Conservation (phyloP, 2,113 vertebrate species). For the Chroicocephalus ridibundus region DNA sequence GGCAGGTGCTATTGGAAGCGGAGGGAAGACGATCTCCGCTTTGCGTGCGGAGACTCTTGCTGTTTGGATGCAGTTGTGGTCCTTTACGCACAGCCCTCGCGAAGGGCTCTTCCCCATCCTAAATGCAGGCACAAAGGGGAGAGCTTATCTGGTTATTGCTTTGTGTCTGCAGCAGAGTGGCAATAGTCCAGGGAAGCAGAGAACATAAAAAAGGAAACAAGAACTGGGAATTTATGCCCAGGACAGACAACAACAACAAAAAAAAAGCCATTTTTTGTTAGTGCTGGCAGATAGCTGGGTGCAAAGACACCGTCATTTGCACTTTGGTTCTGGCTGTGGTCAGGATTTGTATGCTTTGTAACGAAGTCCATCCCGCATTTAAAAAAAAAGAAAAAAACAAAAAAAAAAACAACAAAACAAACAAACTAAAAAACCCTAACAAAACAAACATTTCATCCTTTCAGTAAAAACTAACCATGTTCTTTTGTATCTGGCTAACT, state of each 20-base stretch:
- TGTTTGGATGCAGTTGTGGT: neutral
- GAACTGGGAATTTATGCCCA: neutral
- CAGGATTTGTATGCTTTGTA: neutral
- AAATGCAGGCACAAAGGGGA: neutral
- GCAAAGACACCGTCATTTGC: neutral
- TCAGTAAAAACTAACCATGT: neutral
- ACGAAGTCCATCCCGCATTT: neutral
- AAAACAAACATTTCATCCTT: neutral
- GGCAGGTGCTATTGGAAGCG: neutral
- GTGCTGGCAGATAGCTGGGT: neutral
- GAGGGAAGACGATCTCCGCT: neutral
- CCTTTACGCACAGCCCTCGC: neutral
- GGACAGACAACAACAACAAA: neutral
- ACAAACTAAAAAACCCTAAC: neutral
- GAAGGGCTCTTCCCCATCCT: neutral
- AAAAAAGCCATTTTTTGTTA: neutral
- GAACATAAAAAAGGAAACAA: neutral
- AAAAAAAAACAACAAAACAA: too few species aligned
- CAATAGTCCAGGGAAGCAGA: neutral
- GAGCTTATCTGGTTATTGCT: neutral
- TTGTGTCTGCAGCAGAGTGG: neutral
- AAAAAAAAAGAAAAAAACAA: too few species aligned
- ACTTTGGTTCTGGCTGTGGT: neutral
- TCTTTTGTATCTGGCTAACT: neutral
- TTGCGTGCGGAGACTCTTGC: fast-evolving